Evolutionary conservation across 2,113 vertebrate species (phyloP).

Genomic region (Caretta caretta): DNA sequence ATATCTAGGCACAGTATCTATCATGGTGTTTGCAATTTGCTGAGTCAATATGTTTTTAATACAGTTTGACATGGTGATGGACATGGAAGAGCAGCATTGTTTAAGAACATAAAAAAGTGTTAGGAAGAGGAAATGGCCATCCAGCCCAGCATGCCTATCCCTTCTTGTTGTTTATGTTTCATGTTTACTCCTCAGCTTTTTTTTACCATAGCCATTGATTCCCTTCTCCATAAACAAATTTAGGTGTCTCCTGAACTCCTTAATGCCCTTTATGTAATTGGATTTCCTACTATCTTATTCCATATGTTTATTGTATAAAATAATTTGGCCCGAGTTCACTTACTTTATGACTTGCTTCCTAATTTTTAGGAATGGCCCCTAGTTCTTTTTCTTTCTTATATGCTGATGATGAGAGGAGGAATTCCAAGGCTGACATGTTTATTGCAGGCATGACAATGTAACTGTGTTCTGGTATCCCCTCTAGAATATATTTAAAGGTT

Average conservation of each 20-base stretch:
- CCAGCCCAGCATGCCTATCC: background rate
- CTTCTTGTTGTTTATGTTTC: background rate
- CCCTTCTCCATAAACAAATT: background rate
- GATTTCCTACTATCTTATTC: background rate
- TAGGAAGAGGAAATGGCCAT: background rate
- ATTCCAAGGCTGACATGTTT: background rate
- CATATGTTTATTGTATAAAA: background rate
- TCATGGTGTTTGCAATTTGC: constrained; percentile 13
- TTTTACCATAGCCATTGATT: background rate
- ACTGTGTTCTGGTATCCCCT: background rate
- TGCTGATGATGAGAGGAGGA: background rate
- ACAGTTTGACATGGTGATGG: background rate
- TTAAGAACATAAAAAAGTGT: background rate
- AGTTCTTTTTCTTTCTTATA: background rate
- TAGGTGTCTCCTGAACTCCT: background rate
- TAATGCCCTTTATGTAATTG: background rate
- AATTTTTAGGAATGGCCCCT: background rate
- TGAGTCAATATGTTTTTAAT: constrained; percentile 12
- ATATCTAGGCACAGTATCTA: background rate
- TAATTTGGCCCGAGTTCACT: background rate
- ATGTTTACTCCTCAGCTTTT: background rate
- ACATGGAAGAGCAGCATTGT: background rate
- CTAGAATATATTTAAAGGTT: background rate
- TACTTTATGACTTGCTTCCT: background rate
- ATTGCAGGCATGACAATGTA: background rate